phyloP scores from a whole-genome alignment of 1,140 invertebrate species.

The Drosophila rhopaloa region DNA sequence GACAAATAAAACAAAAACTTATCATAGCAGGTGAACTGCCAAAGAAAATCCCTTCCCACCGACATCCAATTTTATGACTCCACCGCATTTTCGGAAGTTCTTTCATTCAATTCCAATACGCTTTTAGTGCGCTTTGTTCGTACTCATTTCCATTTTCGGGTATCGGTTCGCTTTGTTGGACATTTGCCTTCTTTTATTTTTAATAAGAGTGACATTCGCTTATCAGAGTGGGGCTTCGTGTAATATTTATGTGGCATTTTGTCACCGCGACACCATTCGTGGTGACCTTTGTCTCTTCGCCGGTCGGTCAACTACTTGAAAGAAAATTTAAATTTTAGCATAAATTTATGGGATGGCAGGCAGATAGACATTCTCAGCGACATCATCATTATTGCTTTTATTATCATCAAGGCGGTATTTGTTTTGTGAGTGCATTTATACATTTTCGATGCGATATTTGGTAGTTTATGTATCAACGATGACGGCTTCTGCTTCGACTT shows the following conservation, averaged over 20 bases:
- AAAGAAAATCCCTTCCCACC: conserved; percentile 31
- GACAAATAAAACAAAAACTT: background rate
- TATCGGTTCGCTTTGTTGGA: conserved; percentile 52
- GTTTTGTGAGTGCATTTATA: conserved; percentile 43
- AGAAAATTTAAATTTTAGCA: conserved; percentile 81
- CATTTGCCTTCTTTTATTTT: conserved; percentile 56
- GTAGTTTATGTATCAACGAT: conserved; percentile 42
- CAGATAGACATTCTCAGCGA: conserved; percentile 19
- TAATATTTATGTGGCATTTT: conserved; percentile 81
- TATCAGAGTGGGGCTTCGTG: conserved; percentile 64
- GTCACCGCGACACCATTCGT: conserved; percentile 69
- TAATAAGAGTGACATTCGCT: conserved; percentile 77
- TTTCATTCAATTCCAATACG: conserved; percentile 33
- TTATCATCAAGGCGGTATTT: conserved; percentile 41
- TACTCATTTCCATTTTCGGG: conserved; percentile 55
- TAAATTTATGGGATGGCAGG: conserved; percentile 67
- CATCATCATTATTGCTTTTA: conserved; percentile 37
- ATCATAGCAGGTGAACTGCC: conserved; percentile 12
- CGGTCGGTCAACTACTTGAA: conserved; percentile 46
- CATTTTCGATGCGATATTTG: conserved; percentile 39
- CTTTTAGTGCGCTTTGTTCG: conserved; percentile 36
- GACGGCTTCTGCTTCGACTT: conserved; percentile 29
- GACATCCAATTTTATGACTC: conserved; percentile 22
- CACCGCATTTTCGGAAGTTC: conserved; percentile 53
- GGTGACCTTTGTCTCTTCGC: conserved; percentile 58